Conservation (phyloP, 2,113 vertebrate species). For the Nerophis lumbriciformis region DNA sequence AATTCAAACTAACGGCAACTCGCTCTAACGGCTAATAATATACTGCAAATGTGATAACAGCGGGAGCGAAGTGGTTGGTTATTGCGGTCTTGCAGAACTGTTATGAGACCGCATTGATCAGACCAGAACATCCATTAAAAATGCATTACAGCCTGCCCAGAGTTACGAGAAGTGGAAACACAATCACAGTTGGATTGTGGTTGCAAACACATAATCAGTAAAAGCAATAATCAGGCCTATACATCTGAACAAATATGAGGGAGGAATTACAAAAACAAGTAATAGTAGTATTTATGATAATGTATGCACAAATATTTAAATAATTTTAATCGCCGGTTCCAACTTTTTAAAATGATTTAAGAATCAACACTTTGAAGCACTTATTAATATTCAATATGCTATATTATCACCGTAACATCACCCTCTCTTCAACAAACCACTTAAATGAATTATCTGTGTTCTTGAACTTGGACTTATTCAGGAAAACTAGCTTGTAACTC, state of each 20-base stretch:
- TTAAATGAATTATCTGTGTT: neutral
- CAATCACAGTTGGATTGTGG: conserved; percentile 37
- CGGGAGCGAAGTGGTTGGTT: conserved; percentile 9
- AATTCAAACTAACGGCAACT: too few relatives aligned
- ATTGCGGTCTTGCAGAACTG: conserved; percentile 16
- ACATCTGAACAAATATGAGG: conserved; percentile 27
- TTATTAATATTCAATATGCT: neutral
- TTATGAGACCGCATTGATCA: conserved; percentile 32
- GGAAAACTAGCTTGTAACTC: neutral
- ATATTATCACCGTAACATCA: neutral
- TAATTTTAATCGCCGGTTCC: neutral
- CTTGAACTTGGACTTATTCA: too few relatives aligned
- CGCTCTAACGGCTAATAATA: neutral
- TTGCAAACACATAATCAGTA: conserved; percentile 53
- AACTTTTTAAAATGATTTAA: neutral
- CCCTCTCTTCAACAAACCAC: neutral
- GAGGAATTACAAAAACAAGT: conserved; percentile 44
- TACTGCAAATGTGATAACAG: neutral
- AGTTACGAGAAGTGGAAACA: conserved; percentile 49
- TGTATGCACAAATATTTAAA: too few relatives aligned
- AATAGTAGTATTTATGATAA: too few relatives aligned
- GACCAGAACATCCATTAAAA: conserved; percentile 55
- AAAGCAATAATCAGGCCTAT: conserved; percentile 46
- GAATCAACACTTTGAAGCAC: neutral
- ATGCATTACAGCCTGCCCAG: conserved; percentile 38